Evolutionary conservation across 1,140 invertebrate species (phyloP).

Genomic region (Drosophila orosa): DNA sequence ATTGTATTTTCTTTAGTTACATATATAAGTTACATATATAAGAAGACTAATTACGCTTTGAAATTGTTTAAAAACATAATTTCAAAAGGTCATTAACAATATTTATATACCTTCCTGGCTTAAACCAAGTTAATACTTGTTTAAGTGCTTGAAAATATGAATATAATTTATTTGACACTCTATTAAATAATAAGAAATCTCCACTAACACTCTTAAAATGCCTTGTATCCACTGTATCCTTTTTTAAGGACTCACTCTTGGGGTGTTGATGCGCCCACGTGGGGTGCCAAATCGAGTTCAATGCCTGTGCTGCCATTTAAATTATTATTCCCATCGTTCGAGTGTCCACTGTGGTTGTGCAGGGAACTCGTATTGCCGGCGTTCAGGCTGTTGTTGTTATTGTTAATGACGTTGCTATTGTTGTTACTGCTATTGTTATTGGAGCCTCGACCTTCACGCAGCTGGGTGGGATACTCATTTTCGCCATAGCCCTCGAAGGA

Average conservation of each 20-base stretch:
- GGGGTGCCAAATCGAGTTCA: conserved; percentile 81
- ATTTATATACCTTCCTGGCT: too few species aligned
- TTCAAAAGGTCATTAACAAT: not conserved
- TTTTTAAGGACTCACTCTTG: conserved; percentile 60
- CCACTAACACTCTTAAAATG: not conserved
- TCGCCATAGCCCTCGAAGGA: conserved; percentile 88
- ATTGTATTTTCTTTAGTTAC: too few species aligned
- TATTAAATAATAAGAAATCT: not conserved
- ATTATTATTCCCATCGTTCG: conserved; percentile 76
- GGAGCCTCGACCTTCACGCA: conserved; percentile 32
- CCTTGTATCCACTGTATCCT: not conserved
- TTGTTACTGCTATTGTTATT: conserved; percentile 33
- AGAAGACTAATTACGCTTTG: not conserved
- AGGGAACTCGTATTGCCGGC: conserved; percentile 46
- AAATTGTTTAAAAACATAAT: not conserved
- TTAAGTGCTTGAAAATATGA: not conserved
- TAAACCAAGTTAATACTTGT: too few species aligned
- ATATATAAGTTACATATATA: not conserved
- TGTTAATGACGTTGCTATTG: conserved; percentile 34
- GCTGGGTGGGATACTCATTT: conserved; percentile 77
- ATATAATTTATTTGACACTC: not conserved
- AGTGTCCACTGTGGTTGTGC: conserved; percentile 65
- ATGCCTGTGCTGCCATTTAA: conserved; percentile 71
- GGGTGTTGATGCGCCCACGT: conserved; percentile 68
- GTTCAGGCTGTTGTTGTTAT: conserved; percentile 37